Base-by-base conservation (phyloP, 2,888 invertebrate genomes). In the Micropterix aruncella region DNA sequence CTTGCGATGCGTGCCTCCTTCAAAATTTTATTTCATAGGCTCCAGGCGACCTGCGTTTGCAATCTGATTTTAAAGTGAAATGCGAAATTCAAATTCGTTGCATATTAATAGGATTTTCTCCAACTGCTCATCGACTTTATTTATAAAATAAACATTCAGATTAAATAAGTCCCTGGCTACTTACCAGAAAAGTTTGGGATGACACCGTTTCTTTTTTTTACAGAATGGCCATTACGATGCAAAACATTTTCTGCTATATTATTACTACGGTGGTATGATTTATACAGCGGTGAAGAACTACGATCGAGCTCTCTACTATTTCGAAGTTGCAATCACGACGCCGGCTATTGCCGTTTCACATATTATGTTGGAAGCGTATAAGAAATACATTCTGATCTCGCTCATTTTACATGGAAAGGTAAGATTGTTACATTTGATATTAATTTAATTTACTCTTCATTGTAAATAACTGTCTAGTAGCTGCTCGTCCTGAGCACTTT, bases 251-350 rank as follows among this genome's bases (percentile, higher is more conserved):
- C 74, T 97, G 43, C 74, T 92, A 0, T 96, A 93, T 62, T 96
- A 91, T 61, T 96, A 96, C 63, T 97, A 97, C 60, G 95, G 95
- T 46, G 96, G 96, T 43, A 93, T 96, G 91, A 91, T 96, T 53
- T 96, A 94, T 63, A 82, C 93, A 44, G 89, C 91, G 9, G 66
- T 95, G 55, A 93, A 95, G 62, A 90, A 93, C 58, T 91, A 88
- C 60, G 90, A 93, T 53, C 75, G 92, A 57, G 93, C 95, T 5
- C 68, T 94, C 48, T 95, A 93, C 65, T 95, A 92, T 66, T 93
- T 91, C 64, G 95, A 96, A 79, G 91, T 94, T 15, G 93, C 88
- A 46, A 82, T 94, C 46, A 93, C 93, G 18, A 93, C 93, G n/a
- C 95, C 95, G 2, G 88, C 92, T 19, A 78, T 85, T 70, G 89